Conservation (phyloP, 2,797 vertebrate genomes). For the Gymnothorax javanicus region DNA sequence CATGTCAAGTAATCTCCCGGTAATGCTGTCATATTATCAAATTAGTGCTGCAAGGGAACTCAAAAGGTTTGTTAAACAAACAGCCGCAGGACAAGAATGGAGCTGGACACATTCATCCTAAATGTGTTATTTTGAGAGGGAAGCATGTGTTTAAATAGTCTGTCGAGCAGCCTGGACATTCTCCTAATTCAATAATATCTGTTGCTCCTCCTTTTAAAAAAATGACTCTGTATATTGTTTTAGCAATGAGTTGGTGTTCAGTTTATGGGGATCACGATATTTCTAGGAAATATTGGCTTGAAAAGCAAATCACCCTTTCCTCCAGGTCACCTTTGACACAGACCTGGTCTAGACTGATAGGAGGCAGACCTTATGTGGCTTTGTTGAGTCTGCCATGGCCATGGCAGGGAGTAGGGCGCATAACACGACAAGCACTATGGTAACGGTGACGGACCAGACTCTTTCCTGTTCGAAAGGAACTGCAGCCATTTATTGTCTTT, state of each 20-base stretch:
- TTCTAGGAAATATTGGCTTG: conserved; percentile 1
- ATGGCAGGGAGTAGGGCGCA: conserved; percentile 19
- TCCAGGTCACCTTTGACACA: not conserved
- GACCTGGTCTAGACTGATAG: conserved; percentile 8
- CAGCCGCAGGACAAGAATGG: not conserved
- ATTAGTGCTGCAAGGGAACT: conserved; percentile 26
- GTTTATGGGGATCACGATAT: not conserved
- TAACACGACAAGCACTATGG: conserved; percentile 49
- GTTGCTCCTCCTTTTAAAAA: not conserved
- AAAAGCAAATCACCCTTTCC: conserved; percentile 35
- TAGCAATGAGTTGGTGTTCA: conserved; percentile 3
- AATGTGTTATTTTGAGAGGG: conserved; percentile 18
- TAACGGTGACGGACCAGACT: conserved; percentile 27
- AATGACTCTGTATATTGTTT: not conserved
- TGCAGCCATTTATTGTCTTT: conserved; percentile 17
- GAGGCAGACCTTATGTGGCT: conserved; percentile 37
- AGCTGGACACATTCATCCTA: not conserved
- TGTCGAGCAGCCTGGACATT: not conserved
- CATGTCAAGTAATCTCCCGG: conserved; percentile 7
- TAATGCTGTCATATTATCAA: conserved; percentile 29
- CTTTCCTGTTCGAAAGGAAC: conserved; percentile 14
- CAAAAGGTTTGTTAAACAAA: conserved; percentile 32
- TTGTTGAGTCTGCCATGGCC: conserved; percentile 39
- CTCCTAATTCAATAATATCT: conserved; percentile 29
- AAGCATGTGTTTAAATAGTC: conserved; percentile 8